These are phyloP conservation scores for Fratercula arctica DNA, from an alignment of 2,797 vertebrate species.

Conservation along the genomic window DNA sequence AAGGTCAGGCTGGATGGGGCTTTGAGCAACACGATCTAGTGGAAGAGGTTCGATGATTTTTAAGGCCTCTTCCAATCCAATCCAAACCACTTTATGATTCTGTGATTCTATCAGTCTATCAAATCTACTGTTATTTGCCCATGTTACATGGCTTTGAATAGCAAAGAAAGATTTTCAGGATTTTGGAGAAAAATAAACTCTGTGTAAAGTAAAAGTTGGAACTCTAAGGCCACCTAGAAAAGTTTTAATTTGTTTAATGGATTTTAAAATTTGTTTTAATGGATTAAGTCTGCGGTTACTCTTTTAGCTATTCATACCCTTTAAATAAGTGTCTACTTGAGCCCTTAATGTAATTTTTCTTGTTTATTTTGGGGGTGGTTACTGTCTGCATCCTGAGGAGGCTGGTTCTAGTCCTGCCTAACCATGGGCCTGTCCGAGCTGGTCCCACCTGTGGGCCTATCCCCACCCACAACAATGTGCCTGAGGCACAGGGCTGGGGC, in stretches of 20 bases:
- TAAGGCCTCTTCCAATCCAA: too few relatives aligned
- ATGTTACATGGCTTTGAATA: not conserved
- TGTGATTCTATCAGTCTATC: too few relatives aligned
- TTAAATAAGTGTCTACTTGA: not conserved
- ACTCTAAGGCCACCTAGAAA: not conserved
- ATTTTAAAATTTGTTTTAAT: not conserved
- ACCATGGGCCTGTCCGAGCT: too few relatives aligned
- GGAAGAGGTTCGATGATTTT: too few relatives aligned
- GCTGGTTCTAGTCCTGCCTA: not conserved
- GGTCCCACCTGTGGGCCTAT: not conserved
- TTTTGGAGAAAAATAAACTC: not conserved
- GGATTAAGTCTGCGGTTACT: not conserved
- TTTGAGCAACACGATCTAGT: too few relatives aligned
- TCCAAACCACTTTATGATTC: too few relatives aligned
- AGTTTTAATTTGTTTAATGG: not conserved
- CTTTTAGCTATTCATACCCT: not conserved
- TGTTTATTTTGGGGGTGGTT: not conserved
- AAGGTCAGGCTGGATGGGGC: too few relatives aligned
- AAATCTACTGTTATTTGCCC: not conserved
- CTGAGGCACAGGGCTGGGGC: not conserved
- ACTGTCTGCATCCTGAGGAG: not conserved
- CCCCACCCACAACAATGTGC: not conserved
- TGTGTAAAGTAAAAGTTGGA: not conserved
- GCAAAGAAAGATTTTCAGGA: not conserved
- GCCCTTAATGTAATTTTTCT: too few relatives aligned